These are phyloP conservation scores for Rhagoletis pomonella DNA, from an alignment of 1,140 invertebrate species.

Conservation along the genomic window DNA sequence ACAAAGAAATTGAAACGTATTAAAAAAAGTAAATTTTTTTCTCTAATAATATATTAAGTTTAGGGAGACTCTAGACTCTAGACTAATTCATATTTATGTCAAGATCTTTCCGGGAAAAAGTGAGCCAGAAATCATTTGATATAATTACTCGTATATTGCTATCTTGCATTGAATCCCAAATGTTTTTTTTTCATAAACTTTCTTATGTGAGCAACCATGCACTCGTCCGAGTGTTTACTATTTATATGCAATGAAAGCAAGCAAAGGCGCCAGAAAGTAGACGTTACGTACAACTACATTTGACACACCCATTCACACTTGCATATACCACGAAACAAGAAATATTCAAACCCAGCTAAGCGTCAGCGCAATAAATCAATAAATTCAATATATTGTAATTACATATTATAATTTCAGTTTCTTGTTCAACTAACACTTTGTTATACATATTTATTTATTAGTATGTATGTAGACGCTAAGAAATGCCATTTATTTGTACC, in stretches of 20 bases:
- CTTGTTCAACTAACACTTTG: neutral
- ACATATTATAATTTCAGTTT: slow-evolving; percentile 23
- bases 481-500: slow-evolving; percentile 21
- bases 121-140: too few relatives aligned
- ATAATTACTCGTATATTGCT: too few relatives aligned
- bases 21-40: too few relatives aligned
- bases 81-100: too few relatives aligned
- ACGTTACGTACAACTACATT: neutral
- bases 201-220: too few relatives aligned
- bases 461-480: neutral
- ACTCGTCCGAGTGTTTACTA: too few relatives aligned
- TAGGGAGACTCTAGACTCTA: too few relatives aligned
- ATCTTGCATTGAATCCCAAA: too few relatives aligned
- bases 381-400: slow-evolving; percentile 36
- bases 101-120: too few relatives aligned
- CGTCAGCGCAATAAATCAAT: slow-evolving; percentile 5
- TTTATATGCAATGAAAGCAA: neutral
- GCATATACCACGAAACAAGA: neutral
- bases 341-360: neutral
- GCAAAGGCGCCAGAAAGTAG: neutral
- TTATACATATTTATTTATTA: neutral
- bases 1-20: too few relatives aligned
- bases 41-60: too few relatives aligned
- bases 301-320: neutral
- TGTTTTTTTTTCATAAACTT: too few relatives aligned